Base-by-base conservation (phyloP, 92 coral and sea anemone species). In the Anthopleura xanthogrammica region DNA sequence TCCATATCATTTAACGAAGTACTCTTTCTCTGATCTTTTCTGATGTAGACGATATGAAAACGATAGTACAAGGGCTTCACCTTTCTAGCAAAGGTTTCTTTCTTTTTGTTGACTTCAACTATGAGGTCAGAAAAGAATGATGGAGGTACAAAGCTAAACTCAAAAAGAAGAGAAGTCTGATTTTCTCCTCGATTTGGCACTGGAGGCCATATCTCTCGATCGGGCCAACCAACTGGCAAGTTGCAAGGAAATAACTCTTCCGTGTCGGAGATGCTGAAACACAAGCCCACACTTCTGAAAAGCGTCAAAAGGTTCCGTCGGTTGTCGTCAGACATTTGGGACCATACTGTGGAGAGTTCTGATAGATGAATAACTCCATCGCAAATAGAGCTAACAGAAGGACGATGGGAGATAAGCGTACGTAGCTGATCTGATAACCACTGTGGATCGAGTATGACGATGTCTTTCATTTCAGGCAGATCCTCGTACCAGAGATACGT, bases 141-240 rank as follows among this genome's bases (percentile, higher is more conserved):
- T 74, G 82, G 85, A 7, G 89, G 89, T 12, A 86, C 54, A 48
- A 80, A 86, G 54, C 57, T 80, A 65, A 86, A 86, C 16, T 7
- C 1, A 40, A 80, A 86, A 46, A 80, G 24, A 3, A 80, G 80
- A 48, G 66, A 75, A 0, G 85, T 80, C 62, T 86, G 89, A 54
- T 75, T 75, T 75, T 86, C 82, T 19, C 39, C n/a, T 57, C 39
- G 52, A 4, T 71, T 48, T 41, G 89, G 85, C 36, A 80, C 20
- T 75, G 85, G 81, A 1, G 89, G 70, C 89, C 89, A 86, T 76
- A 80, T 86, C 13, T 86, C 85, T 22, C 76, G 41, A 86, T 86
- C 85, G 23, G 89, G 89, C 89, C 89, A 86, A 16, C 89, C 89
- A 36, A 86, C 81, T 19, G 85, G 89, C 41, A 80, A 64, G 16